phyloP scores from a whole-genome alignment of 2,888 invertebrate species.

The Campoletis raptor region DNA sequence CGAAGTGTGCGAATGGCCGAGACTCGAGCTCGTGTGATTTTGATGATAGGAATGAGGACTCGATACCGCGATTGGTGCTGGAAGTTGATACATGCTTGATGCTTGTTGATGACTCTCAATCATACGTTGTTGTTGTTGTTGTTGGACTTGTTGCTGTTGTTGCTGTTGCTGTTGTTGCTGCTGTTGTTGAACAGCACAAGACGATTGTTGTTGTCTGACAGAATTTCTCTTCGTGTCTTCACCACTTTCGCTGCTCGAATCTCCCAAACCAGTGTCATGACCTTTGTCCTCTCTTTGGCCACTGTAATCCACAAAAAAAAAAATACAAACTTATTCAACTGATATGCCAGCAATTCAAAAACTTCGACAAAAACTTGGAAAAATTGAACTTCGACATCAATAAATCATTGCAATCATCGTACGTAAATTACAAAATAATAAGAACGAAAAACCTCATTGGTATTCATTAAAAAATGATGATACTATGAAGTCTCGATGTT shows the following conservation, averaged over 20 bases:
- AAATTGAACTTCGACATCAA: no score
- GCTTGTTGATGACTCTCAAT: constrained; percentile 80
- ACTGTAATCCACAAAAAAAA: constrained; percentile 74
- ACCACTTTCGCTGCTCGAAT: constrained; percentile 83
- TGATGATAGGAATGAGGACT: constrained; percentile 83
- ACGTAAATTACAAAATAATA: no score
- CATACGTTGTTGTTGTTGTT: constrained; percentile 73
- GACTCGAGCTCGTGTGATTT: constrained; percentile 76
- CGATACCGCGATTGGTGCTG: constrained; percentile 81
- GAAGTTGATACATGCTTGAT: constrained; percentile 82
- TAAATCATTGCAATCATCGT: no score
- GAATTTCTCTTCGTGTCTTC: constrained; percentile 81
- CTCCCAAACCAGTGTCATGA: constrained; percentile 79
- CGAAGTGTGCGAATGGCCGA: constrained; percentile 81
- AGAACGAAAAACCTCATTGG: background rate
- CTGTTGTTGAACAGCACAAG: constrained; percentile 70
- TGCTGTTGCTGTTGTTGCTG: constrained; percentile 75
- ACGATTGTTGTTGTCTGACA: constrained; percentile 73
- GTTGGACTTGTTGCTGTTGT: constrained; percentile 73
- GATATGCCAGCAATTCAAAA: background rate
- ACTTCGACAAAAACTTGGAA: no score
- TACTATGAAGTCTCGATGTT: no score
- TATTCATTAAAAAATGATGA: background rate
- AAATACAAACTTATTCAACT: background rate
- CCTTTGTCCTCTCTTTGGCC: constrained; percentile 83